These are phyloP conservation scores for Corythucha ciliata DNA, from an alignment of 2,888 invertebrate genomes.

Conservation along the genomic window DNA sequence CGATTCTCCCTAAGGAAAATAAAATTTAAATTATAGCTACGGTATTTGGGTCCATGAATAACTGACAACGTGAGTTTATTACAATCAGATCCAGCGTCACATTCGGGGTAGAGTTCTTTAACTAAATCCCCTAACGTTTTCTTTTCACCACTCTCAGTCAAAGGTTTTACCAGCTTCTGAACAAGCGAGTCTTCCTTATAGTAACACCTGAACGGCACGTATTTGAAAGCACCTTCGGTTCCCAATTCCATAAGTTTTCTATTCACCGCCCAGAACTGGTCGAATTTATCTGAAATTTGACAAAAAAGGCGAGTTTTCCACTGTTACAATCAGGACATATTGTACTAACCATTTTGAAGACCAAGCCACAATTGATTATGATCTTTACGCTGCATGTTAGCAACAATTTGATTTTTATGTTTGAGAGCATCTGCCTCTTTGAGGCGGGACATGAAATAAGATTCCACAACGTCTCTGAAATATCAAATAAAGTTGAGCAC, in stretches of 20 bases:
- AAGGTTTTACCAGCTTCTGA: conserved; percentile 68
- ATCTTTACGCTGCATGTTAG: conserved; percentile 90
- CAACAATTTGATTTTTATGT: conserved; percentile 81
- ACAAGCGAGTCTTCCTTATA: conserved; percentile 55
- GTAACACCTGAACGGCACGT: conserved; percentile 83
- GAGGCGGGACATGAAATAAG: conserved; percentile 87
- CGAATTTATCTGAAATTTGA: conserved; percentile 89
- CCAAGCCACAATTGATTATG: conserved; percentile 95
- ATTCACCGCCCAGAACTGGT: conserved; percentile 98
- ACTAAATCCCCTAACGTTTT: conserved; percentile 64
- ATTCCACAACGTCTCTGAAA: conserved; percentile 76
- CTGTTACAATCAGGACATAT: too few species aligned
- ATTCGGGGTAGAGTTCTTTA: conserved; percentile 54
- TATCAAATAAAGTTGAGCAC: conserved; percentile 8
- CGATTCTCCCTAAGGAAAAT: conserved; percentile 57
- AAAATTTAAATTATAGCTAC: background rate
- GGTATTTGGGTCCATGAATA: background rate
- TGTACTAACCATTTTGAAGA: conserved; percentile 67
- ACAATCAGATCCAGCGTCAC: conserved; percentile 34
- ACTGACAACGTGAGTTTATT: conserved; percentile 5
- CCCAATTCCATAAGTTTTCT: conserved; percentile 82
- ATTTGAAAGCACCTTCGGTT: conserved; percentile 72
- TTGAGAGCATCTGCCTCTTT: conserved; percentile 99
- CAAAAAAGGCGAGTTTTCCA: too few species aligned
- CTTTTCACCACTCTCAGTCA: conserved; percentile 60